Conservation (phyloP, 2,113 vertebrate genomes). For the Strix aluco region DNA sequence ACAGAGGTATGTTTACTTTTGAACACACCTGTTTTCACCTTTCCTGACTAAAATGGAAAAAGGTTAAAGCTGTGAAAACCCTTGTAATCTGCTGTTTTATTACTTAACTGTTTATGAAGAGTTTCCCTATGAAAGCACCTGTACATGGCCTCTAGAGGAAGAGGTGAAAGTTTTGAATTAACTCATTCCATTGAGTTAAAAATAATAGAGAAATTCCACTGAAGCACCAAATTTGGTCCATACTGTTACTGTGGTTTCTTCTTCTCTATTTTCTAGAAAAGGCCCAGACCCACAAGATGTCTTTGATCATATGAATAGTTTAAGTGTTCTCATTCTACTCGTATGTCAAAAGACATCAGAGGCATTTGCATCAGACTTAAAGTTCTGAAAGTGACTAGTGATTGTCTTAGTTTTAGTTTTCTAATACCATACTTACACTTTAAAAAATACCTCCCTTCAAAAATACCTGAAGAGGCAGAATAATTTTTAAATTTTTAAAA, state of each 20-base stretch:
- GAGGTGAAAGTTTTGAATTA: background rate
- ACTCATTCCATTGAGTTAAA: background rate
- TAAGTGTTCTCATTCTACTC: background rate
- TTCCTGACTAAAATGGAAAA: background rate
- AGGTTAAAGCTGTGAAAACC: background rate
- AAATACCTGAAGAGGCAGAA: background rate
- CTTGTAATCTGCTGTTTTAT: background rate
- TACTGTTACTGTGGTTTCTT: background rate
- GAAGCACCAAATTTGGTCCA: background rate
- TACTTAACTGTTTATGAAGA: background rate
- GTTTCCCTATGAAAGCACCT: background rate
- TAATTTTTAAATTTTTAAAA: background rate
- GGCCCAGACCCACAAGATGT: background rate
- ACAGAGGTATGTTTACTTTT: background rate
- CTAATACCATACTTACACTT: background rate
- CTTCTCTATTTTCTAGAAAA: background rate
- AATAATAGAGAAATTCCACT: background rate
- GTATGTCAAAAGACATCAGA: background rate
- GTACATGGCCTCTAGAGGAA: background rate
- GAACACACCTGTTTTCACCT: background rate
- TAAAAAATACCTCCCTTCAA: background rate
- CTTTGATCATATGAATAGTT: background rate
- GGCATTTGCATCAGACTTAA: background rate
- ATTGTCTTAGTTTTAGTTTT: background rate
- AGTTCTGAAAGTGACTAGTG: background rate